Conservation (phyloP, 2,113 vertebrate genomes). For the Protobothrops mucrosquamatus region DNA sequence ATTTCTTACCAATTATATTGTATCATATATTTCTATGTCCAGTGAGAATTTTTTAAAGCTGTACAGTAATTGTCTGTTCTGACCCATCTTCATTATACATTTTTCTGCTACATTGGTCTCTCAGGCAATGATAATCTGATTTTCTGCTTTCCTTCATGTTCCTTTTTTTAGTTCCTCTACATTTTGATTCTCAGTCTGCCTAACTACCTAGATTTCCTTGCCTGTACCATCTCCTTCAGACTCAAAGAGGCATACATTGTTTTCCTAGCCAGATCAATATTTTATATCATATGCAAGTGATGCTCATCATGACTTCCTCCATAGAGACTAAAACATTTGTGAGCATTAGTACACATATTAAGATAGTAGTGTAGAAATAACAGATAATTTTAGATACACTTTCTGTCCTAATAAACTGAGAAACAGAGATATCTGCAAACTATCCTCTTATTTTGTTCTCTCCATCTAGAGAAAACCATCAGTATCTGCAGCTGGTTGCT, state of each 20-base stretch:
- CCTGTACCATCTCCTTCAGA: neutral
- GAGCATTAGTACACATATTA: neutral
- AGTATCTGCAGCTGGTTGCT: neutral
- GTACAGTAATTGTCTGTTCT: neutral
- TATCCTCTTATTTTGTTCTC: constrained; percentile 10
- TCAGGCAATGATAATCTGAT: neutral
- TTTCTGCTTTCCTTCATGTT: neutral
- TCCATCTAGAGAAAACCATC: constrained; percentile 14
- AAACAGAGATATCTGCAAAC: neutral
- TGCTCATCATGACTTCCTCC: neutral
- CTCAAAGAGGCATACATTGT: neutral
- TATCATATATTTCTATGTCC: neutral
- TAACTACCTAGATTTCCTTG: neutral
- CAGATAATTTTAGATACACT: neutral
- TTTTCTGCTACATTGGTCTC: neutral
- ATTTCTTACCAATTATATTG: neutral
- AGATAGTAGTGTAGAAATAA: neutral
- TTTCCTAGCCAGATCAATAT: neutral
- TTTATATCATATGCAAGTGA: neutral
- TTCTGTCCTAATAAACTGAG: neutral
- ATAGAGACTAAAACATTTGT: neutral
- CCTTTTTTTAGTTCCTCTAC: neutral
- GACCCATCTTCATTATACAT: neutral
- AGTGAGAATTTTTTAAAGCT: neutral
- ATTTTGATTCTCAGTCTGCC: neutral